Percentiles rank a stretch among this genome's conserved stretches.
Conservation (phyloP, 2,888 invertebrate species). For the Caenorhabditis sp. region DNA sequence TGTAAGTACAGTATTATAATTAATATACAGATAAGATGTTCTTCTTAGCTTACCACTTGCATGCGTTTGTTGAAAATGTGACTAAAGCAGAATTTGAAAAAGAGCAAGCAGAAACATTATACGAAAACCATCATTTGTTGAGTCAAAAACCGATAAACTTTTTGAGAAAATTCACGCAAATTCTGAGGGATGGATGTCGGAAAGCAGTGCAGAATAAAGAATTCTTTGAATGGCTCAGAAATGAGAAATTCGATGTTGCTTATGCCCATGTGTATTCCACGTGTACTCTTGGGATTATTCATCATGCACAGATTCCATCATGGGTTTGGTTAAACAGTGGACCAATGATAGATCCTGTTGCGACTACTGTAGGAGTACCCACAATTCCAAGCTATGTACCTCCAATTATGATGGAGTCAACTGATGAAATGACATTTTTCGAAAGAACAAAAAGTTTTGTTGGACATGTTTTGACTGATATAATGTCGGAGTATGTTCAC, state of each 20-base stretch:
- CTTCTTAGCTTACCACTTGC: constrained; percentile 15
- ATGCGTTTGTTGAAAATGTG: constrained; percentile 25
- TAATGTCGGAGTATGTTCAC: too few relatives aligned
- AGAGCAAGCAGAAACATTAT: constrained; percentile 40
- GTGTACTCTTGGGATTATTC: constrained; percentile 62
- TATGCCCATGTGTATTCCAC: constrained; percentile 58
- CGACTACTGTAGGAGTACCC: constrained; percentile 55
- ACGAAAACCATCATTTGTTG: constrained; percentile 18
- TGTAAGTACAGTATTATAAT: constrained; percentile 4
- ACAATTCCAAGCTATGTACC: constrained; percentile 56
- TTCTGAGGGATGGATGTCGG: constrained; percentile 26
- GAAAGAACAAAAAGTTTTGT: constrained; percentile 53
- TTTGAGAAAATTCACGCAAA: constrained; percentile 20
- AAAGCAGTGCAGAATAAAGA: constrained; percentile 36
- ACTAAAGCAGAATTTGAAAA: constrained; percentile 29
- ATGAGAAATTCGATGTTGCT: constrained; percentile 61
- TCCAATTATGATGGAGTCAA: constrained; percentile 56
- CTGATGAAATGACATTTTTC: constrained; percentile 56
- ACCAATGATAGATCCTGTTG: constrained; percentile 57
- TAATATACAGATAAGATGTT: background rate
- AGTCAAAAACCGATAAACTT: constrained; percentile 24
- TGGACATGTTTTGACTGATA: constrained; percentile 42
- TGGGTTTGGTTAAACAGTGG: constrained; percentile 65
- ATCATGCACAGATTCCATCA: constrained; percentile 56
- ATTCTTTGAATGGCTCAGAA: constrained; percentile 45